A percentile compares a stretch with the other conserved stretches of the same genome.
These are phyloP conservation scores for Conus ventricosus DNA, from an alignment of 1,140 invertebrate genomes.

Conservation along the genomic window DNA sequence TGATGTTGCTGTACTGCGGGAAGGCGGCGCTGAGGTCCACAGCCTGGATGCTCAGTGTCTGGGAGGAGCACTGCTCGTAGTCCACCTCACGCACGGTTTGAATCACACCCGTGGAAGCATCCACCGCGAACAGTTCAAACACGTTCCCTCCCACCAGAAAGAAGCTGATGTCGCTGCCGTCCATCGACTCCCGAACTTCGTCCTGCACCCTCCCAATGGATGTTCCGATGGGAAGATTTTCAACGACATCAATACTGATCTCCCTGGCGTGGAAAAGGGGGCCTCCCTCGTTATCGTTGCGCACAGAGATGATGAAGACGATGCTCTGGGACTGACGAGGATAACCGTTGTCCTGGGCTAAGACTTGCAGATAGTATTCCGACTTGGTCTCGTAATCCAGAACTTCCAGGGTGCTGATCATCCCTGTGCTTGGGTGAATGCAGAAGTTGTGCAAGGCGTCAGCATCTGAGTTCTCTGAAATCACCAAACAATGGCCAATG, in stretches of 20 bases:
- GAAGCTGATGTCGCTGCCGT: constrained; percentile 99
- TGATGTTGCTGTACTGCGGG: constrained; percentile 76
- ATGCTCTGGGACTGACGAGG: constrained; percentile 79
- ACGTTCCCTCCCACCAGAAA: constrained; percentile 99
- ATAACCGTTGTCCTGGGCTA: constrained; percentile 32
- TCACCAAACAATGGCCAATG: not conserved
- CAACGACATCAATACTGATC: constrained; percentile 91
- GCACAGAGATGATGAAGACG: constrained; percentile 61
- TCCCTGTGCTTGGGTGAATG: constrained; percentile 77
- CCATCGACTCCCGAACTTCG: constrained; percentile 83
- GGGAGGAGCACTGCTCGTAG: constrained; percentile 87
- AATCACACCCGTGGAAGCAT: constrained; percentile 97
- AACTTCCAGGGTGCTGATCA: constrained; percentile 89
- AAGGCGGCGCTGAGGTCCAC: constrained; percentile 64
- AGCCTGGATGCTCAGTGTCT: constrained; percentile 67
- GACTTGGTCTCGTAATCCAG: constrained; percentile 93
- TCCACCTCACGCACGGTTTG: constrained; percentile 96
- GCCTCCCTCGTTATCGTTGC: constrained; percentile 70
- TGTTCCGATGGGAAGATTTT: constrained; percentile 94
- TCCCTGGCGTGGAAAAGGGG: constrained; percentile 72
- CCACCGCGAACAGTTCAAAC: constrained; percentile 96
- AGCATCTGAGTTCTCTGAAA: constrained; percentile 54
- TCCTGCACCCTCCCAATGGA: constrained; percentile 81
- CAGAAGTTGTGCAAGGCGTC: constrained; percentile 56
- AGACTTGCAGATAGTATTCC: constrained; percentile 84